Evolutionary conservation across 1,140 invertebrate species (phyloP), one percentile per base, ranked within the genome.

Genomic region (Apis florea): DNA sequence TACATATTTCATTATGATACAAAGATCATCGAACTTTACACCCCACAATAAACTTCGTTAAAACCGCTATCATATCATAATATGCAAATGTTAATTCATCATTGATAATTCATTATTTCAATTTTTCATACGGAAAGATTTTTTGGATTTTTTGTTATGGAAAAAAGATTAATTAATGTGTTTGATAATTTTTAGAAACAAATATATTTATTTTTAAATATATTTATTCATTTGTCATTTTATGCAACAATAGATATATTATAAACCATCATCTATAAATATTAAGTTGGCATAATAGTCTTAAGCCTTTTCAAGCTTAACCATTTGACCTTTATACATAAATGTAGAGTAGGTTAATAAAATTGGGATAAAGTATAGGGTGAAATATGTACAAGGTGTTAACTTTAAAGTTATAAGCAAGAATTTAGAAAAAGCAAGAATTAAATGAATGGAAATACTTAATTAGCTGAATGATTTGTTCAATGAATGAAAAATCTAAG

Each of bases 301-400:
- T 49, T 75, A 75, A 64, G 49, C 73, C 59, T 59, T 17, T 75
- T 75, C 73, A 66, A 75, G 73, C 49, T 17, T 26, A 49, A 64
- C 19, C 49, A 51, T 64, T 53, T 31, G 31, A 19, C 19, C n/a
- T 21, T 11, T 40, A 40, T 40, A 51, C 6, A 17, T 26, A 63
- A 26, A 31, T 31, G 17, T 75, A 26, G 19, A 11, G 12, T 75
- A 26, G 19, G 10, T 19, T 63, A 51, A 19, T 5, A 11, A 40
- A 40, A 40, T 40, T 40, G 31, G 31, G 5, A 40, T 40, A 40
- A 40, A 40, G 4, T 40, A 40, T 40, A 40, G 0, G 0, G 1
- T 40, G 31, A 40, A 40, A 40, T 40, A 40, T 40, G 0, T 0
- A 40, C 31, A 40, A 40, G 4, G 2, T 31, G 26, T 5, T 40